phyloP scores from a whole-genome alignment of 1,140 invertebrate genomes.

The Apocrypta bakeri region DNA sequence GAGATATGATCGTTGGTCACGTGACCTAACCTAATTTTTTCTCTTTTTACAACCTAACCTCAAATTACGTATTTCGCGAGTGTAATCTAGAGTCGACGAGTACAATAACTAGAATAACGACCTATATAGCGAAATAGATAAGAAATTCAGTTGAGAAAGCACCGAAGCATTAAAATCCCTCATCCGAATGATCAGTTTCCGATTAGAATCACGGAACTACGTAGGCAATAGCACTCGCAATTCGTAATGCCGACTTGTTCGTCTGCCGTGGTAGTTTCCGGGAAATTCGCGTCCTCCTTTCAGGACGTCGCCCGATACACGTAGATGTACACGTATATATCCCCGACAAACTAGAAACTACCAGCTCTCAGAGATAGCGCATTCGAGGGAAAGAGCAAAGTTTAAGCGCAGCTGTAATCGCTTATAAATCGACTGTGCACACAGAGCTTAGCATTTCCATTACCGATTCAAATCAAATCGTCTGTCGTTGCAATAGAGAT shows the following conservation, averaged over 20 bases:
- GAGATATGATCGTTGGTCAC: no score
- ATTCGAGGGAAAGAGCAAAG: not conserved
- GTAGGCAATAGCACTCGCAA: no score
- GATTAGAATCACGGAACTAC: conserved; percentile 14
- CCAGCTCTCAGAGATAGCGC: not conserved
- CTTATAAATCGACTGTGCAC: not conserved
- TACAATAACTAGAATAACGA: not conserved
- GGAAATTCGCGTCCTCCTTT: conserved; percentile 12
- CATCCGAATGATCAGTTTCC: conserved; percentile 22
- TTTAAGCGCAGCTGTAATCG: not conserved
- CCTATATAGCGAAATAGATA: not conserved
- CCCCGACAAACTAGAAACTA: conserved; percentile 11
- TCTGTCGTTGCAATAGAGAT: no score
- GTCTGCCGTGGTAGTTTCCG: not conserved
- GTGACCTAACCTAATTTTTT: no score
- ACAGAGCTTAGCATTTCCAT: not conserved
- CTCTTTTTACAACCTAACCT: no score
- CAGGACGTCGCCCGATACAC: conserved; percentile 1
- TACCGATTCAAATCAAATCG: conserved; percentile 13
- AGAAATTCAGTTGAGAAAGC: not conserved
- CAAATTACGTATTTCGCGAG: no score
- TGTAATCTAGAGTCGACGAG: no score
- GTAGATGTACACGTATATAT: not conserved
- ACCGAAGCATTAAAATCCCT: not conserved
- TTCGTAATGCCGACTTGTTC: conserved; percentile 34